Evolutionary conservation across 2,888 invertebrate species (phyloP), one percentile per base, ranked within the genome.

Genomic region (Vanessa cardui): DNA sequence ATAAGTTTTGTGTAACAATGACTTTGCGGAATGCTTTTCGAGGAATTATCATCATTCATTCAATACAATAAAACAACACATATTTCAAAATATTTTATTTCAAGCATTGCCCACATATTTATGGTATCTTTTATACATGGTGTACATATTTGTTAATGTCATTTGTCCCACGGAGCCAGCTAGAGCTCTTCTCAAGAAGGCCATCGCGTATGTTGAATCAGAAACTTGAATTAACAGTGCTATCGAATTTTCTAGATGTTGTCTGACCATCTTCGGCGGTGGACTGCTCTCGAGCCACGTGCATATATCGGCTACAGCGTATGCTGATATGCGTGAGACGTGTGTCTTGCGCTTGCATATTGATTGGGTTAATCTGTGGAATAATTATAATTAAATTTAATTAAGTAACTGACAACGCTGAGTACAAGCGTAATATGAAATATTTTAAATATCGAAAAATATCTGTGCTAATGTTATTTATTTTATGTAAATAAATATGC

Each of bases 71-170:
- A 63, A 46, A 52, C 39, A 26, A 7, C 12, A 52, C 7, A 45
- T 31, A 16, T 63, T 39, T 8, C 6, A 12, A 18, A 16, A 56
- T 56, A 33, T 58, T 71, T 56, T 70, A 64, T 70, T 72, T 69
- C 80, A 91, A 39, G 91, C 78, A 72, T 89, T 91, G 0, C 93
- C 93, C 60, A 87, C 87, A 80, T 92, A 93, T 71, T 93, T 93
- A 82, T 93, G 90, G 66, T 92, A 93, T 62, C 89, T 83, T 63
- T 91, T 93, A 74, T 92, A 93, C 83, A 85, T 85, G 16, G 85
- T 83, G 66, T 91, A 90, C 76, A 92, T 77, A 58, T 90, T 89
- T 0, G 84, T 84, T 80, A 92, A 80, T 0, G 92, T 90, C 75
- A 84, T 85, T 59, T 92, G 90, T 0, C 92, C 91, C 0, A 88